Base-by-base conservation (phyloP, 1,140 invertebrate genomes). In the Lucilia sericata region DNA sequence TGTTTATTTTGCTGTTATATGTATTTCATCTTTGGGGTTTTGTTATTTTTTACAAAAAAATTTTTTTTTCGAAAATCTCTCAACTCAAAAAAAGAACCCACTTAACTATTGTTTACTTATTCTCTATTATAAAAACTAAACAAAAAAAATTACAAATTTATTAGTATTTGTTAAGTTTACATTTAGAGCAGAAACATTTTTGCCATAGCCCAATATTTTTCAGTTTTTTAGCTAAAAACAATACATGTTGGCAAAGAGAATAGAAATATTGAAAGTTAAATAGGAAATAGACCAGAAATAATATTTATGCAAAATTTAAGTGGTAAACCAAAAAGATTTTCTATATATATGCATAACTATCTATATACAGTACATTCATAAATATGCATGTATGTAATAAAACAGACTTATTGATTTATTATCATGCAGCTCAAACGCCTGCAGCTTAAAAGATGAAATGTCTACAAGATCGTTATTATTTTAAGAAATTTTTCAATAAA, bases 151-250 rank as follows among this genome's bases (percentile, higher is more conserved):
- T 42, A 42, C 42, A 42, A 42, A 42, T 8, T 8, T 42, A 42
- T 42, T 42, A 42, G 42, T 42, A 42, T 42, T 42, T 42, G 42
- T 80, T n/a, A 80, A 80, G 76, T 42, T 47, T 47, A 5, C 36
- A 47, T 78, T 78, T 42, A 47, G 76, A 49, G 47, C 76, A 49
- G 49, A 80, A 80, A 80, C 17, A 25, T 47, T 80, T 21, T 49
- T 76, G 34, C 30, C 74, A 75, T 75, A 30, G 74, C 34, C 75
- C 47, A 47, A 5, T 78, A 19, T 21, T 13, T 9, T 80, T 80
- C 47, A 17, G 0, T n/a, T 21, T 51, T 80, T 80, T 70, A 25
- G 55, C 55, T 2, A 17, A 60, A 21, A 19, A 70, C 19, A 70
- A 8, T 21, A 70, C 12, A 70, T 3, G 9, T 19, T 21, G 21